Evolutionary conservation across 1,140 invertebrate species (phyloP).

Genomic region (Platyura marginata): DNA sequence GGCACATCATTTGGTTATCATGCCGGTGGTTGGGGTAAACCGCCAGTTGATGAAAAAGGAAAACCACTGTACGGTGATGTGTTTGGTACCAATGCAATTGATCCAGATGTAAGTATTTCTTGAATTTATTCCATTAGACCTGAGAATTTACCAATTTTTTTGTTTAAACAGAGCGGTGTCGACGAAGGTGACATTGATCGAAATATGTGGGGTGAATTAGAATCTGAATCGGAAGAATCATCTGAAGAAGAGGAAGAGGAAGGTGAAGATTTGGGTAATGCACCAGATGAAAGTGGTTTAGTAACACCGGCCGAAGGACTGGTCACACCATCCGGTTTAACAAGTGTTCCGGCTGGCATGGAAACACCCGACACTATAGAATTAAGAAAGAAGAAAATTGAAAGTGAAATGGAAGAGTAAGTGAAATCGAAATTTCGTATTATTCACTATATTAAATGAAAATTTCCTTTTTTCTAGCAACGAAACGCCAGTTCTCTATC

Average conservation of each 20-base stretch:
- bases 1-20: conserved; percentile 97
- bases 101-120: conserved; percentile 36
- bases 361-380: conserved; percentile 98
- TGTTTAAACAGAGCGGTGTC: conserved; percentile 32
- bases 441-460: conserved; percentile 2
- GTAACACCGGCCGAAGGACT: conserved; percentile 73
- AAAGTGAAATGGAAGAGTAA: conserved; percentile 90
- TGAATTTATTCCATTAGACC: conserved; percentile 1
- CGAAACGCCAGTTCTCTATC: conserved; percentile 81
- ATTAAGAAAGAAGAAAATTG: conserved; percentile 90
- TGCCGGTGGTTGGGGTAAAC: conserved; percentile 98
- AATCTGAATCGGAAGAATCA: conserved; percentile 87
- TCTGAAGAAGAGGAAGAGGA: conserved; percentile 70
- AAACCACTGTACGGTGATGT: conserved; percentile 98
- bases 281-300: conserved; percentile 45
- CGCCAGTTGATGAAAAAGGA: conserved; percentile 97
- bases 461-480: conserved; percentile 30
- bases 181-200: conserved; percentile 85
- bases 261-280: conserved; percentile 48
- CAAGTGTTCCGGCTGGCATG: conserved; percentile 84
- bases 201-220: conserved; percentile 92
- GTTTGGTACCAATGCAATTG: conserved; percentile 58
- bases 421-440: too few relatives aligned
- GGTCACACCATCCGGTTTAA: conserved; percentile 87
- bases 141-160: conserved; percentile 1